phyloP scores from a whole-genome alignment of 2,888 invertebrate genomes.

The Theretra japonica region DNA sequence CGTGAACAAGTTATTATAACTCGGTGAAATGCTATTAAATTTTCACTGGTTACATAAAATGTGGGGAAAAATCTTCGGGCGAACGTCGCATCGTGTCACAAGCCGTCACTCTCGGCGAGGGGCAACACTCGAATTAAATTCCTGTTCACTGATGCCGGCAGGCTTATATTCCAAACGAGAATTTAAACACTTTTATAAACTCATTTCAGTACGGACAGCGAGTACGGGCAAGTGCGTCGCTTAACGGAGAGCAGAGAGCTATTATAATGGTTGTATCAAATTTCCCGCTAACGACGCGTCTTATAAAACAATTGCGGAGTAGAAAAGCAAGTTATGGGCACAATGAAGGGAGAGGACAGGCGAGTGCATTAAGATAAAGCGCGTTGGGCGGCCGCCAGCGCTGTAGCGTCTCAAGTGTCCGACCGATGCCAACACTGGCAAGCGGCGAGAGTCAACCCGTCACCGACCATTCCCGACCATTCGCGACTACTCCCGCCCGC shows the following conservation, averaged over 20 bases:
- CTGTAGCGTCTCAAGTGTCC: conserved; percentile 72
- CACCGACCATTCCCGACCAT: conserved; percentile 36
- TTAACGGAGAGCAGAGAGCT: not conserved
- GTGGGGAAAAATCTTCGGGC: conserved; percentile 61
- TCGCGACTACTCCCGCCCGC: conserved; percentile 33
- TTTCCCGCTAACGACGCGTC: conserved; percentile 32
- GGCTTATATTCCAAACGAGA: conserved; percentile 3
- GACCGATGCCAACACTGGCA: conserved; percentile 66
- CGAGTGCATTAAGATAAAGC: conserved; percentile 81
- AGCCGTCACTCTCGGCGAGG: conserved; percentile 67
- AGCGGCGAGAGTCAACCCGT: conserved; percentile 43
- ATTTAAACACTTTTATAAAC: conserved; percentile 7
- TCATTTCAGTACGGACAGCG: not conserved
- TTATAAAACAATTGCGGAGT: conserved; percentile 59
- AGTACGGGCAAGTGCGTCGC: conserved; percentile 1
- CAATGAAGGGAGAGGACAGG: conserved; percentile 69
- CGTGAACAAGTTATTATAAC: not conserved
- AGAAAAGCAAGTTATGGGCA: conserved; percentile 71
- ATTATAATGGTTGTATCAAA: conserved; percentile 25
- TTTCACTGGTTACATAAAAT: conserved; percentile 60
- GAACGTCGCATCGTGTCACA: conserved; percentile 69
- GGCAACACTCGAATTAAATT: conserved; percentile 80
- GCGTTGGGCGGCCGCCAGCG: conserved; percentile 74
- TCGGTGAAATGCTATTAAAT: conserved; percentile 44
- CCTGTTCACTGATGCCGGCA: conserved; percentile 62